Evolutionary conservation across 2,888 invertebrate species (phyloP), one percentile per base, ranked within the genome.

Genomic region (Melolontha melolontha): DNA sequence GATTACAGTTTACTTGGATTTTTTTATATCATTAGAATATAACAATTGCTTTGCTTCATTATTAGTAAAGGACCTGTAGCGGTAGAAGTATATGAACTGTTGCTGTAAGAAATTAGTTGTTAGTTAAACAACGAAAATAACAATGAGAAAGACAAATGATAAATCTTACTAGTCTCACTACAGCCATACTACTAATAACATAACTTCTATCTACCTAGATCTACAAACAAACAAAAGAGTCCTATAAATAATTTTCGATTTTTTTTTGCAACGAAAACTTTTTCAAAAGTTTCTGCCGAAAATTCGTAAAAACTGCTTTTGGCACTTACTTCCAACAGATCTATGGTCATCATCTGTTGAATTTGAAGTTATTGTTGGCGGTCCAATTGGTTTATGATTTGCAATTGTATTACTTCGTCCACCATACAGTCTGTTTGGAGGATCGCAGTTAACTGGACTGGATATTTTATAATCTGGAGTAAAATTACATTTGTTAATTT

Each of bases 251-350:
- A 17, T 34, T 17, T 54, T 8, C 39, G 27, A 14, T 12, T 40
- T 22, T 52, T 16, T 55, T 12, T 55, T 39, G 14, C 12, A 29
- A 29, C 29, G 5, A 29, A 6, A 29, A n/a, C n/a, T 29, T 34
- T 10, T 34, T 34, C 6, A 10, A 6, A 34, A 34, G 2, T 34
- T 34, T 22, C 22, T 34, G 34, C 10, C 34, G 7, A 34, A 34
- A 6, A 5, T 6, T 34, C 10, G 34, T 34, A 34, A 34, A 34
- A 34, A 34, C 34, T 34, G 34, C 10, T 34, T 34, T 34, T 34
- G 34, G 6, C 44, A 81, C 83, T 80, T 77, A 83, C 83, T 82
- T 76, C 82, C 82, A 42, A 80, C 78, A 67, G 79, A 79, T 71
- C 82, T 76, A 71, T 80, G 81, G 69, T 83, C 82, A 41, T 79